A percentile compares a stretch with the other conserved stretches of the same genome.
Conservation (phyloP, 2,113 vertebrate species). For the Motacilla tschutschensis region DNA sequence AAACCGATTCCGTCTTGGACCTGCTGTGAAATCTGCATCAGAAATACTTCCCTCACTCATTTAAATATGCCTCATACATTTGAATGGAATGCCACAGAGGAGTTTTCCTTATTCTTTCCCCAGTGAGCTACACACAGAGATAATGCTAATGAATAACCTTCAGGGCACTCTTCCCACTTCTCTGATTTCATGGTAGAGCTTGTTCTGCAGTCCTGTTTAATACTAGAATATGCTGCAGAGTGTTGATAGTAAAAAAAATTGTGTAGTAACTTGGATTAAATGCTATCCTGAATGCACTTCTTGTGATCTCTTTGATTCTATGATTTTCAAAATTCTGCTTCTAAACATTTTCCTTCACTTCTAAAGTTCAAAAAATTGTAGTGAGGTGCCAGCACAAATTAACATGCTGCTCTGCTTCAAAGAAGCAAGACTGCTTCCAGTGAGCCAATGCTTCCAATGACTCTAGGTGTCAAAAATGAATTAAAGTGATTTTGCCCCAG, state of each 20-base stretch:
- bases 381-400: neutral
- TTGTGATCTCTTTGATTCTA: neutral
- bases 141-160: conserved; percentile 32
- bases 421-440: conserved; percentile 13
- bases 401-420: conserved; percentile 10
- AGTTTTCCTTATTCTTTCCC: neutral
- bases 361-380: neutral
- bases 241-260: neutral
- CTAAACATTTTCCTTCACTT: neutral
- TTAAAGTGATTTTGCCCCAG: neutral
- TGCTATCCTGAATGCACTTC: neutral
- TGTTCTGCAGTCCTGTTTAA: neutral
- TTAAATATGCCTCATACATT: conserved; percentile 11
- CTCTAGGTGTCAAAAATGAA: neutral
- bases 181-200: conserved; percentile 25
- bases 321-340: neutral
- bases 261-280: neutral
- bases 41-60: neutral
- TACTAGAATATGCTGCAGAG: neutral
- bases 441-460: neutral
- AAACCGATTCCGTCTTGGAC: neutral
- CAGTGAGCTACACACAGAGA: neutral
- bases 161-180: neutral
- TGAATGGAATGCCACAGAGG: neutral
- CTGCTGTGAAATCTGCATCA: neutral